Percentiles rank a stretch among this genome's conserved stretches.
Conservation (phyloP, 2,113 vertebrate genomes). For the Natator depressus region DNA sequence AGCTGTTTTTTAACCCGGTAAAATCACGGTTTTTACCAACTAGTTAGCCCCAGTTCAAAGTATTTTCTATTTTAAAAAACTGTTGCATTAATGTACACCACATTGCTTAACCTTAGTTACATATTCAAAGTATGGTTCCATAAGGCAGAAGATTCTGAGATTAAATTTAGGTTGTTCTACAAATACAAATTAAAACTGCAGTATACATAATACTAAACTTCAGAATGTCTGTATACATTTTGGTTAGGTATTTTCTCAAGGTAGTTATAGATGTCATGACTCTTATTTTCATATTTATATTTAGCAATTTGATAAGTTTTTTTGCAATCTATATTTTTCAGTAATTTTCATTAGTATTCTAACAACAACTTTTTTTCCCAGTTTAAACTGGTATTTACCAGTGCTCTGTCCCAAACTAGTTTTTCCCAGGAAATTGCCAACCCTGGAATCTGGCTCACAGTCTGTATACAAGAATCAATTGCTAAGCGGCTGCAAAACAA, state of each 20-base stretch:
- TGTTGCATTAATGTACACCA: not conserved
- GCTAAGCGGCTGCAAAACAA: accelerated
- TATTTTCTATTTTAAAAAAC: not conserved
- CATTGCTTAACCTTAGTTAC: not conserved
- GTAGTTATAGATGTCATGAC: not conserved
- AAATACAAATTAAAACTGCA: not conserved
- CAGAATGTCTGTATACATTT: not conserved
- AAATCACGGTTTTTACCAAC: not conserved
- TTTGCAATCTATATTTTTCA: too few relatives aligned
- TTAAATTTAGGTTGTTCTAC: not conserved
- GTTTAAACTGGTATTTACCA: not conserved
- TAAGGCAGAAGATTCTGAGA: not conserved
- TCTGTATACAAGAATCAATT: not conserved
- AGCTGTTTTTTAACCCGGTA: not conserved
- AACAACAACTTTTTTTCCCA: not conserved
- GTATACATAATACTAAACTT: not conserved
- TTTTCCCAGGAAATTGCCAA: not conserved
- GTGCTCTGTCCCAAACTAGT: not conserved
- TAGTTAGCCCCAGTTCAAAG: too few relatives aligned
- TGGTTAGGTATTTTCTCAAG: not conserved
- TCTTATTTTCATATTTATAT: not conserved
- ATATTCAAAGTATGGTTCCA: not conserved
- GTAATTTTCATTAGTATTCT: not conserved
- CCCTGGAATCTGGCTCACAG: not conserved
- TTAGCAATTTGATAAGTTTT: too few relatives aligned